Base-by-base conservation (phyloP, 2,797 vertebrate species). In the Dermochelys coriacea region DNA sequence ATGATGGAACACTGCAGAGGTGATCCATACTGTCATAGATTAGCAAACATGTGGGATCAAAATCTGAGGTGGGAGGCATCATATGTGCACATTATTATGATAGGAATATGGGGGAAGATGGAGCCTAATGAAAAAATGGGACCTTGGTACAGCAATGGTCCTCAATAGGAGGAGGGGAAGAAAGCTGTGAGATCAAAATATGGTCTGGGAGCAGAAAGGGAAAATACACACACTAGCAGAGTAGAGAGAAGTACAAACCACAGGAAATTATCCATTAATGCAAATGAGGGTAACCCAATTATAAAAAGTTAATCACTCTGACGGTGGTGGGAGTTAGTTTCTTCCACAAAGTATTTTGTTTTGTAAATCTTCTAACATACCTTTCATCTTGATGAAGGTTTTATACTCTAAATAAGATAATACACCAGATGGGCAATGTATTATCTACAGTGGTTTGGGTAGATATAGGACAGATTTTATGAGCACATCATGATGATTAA, bases 1-100 rank as follows among this genome's bases (percentile, higher is more conserved):
- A 86, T 87, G 82, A 86, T 52, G 61, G 8, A 84, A 55, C 34
- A 23, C 1, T 18, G 79, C 86, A 93, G 90, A 88, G 47, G 55
- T n/a, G 75, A 54, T 15, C 47, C 19, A 25, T 93, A 79, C 31
- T 41, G n/a, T 37, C 8, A 10, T 23, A 23, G 80, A 41, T 45
- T 64, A 85, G 81, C 61, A 91, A 96, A 85, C 16, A 6, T 41
- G 21, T 9, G 11, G 81, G 45, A 93, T 89, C 83, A 78, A 50
- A 92, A 94, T 68, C 84, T 93, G 71, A 88, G 41, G 51, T 81
- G 52, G 82, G 91, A 90, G 59, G 80, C 68, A 68, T 86, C 49
- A 81, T 5, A 16, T 55, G 50, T 75, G 4, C 71, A 11, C 68
- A 0, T n/a, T 91, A 77, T 54, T 8, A 5, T 55, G 75, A 54